A percentile compares a stretch with the other conserved stretches of the same genome.
Evolutionary conservation across 2,888 invertebrate species (phyloP).

Genomic region (Ophion ventricosus): DNA sequence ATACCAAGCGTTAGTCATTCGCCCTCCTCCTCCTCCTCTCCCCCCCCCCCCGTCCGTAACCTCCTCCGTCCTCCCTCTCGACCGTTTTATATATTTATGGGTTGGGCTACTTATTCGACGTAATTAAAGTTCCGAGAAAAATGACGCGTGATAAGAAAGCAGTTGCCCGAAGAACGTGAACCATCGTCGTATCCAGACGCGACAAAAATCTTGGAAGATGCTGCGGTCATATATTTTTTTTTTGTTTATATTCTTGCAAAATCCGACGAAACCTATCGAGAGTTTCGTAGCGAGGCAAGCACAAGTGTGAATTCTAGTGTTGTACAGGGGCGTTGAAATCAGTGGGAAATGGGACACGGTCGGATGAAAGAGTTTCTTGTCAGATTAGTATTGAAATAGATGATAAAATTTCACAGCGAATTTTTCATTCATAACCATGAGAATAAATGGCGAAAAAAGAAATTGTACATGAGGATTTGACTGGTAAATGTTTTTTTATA

Average conservation of each 20-base stretch:
- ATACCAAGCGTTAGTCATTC: conserved; percentile 78
- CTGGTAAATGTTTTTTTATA: too few relatives aligned
- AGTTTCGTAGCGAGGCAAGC: neutral
- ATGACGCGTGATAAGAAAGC: conserved; percentile 79
- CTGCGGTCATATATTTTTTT: neutral
- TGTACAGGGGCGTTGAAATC: neutral
- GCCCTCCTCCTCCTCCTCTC: conserved; percentile 58
- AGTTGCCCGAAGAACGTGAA: conserved; percentile 32
- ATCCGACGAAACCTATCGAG: neutral
- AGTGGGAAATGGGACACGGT: too few relatives aligned
- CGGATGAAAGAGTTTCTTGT: too few relatives aligned
- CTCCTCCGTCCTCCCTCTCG: conserved; percentile 70
- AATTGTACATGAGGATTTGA: too few relatives aligned
- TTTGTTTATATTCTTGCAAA: neutral
- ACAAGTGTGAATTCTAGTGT: neutral
- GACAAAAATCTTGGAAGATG: conserved; percentile 16
- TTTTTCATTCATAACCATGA: too few relatives aligned
- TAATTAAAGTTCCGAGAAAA: conserved; percentile 79
- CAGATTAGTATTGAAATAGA: too few relatives aligned
- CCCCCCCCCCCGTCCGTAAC: conserved; percentile 73
- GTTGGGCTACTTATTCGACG: conserved; percentile 79
- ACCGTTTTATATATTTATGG: conserved; percentile 78
- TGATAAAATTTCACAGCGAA: too few relatives aligned
- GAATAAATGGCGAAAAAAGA: too few relatives aligned
- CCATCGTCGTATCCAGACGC: neutral